Evolutionary conservation across 2,888 invertebrate species (phyloP).

Genomic region (Leistus spinibarbis): DNA sequence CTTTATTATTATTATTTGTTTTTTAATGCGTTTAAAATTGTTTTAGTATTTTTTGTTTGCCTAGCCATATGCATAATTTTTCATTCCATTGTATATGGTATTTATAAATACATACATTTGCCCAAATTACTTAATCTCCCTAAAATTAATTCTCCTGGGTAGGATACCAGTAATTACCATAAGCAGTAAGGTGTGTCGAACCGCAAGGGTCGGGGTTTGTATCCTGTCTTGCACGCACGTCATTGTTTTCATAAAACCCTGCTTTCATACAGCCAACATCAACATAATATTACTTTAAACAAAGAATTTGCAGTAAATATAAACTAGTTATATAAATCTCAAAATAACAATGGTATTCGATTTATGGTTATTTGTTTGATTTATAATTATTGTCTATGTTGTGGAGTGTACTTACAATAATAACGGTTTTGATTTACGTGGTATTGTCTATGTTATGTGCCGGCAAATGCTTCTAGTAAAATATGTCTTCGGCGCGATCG

Average conservation of each 20-base stretch:
- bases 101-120: neutral
- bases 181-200: neutral
- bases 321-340: neutral
- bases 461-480: conserved; percentile 20
- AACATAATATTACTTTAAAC: neutral
- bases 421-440: conserved; percentile 12
- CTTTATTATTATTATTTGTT: no score
- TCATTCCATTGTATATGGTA: neutral
- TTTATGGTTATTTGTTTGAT: neutral
- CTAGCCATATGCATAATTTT: neutral
- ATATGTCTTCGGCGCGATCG: conserved; percentile 12
- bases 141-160: neutral
- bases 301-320: neutral
- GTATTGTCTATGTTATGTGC: conserved; percentile 2
- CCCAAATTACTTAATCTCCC: neutral
- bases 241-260: neutral
- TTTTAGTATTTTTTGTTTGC: neutral
- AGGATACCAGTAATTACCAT: neutral
- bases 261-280: neutral
- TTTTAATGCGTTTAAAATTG: neutral
- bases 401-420: neutral
- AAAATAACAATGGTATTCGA: neutral
- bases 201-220: neutral
- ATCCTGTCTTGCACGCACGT: neutral
- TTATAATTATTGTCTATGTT: neutral